These are phyloP conservation scores for Mimachlamys varia DNA, from an alignment of 2,888 invertebrate species.

Conservation along the genomic window DNA sequence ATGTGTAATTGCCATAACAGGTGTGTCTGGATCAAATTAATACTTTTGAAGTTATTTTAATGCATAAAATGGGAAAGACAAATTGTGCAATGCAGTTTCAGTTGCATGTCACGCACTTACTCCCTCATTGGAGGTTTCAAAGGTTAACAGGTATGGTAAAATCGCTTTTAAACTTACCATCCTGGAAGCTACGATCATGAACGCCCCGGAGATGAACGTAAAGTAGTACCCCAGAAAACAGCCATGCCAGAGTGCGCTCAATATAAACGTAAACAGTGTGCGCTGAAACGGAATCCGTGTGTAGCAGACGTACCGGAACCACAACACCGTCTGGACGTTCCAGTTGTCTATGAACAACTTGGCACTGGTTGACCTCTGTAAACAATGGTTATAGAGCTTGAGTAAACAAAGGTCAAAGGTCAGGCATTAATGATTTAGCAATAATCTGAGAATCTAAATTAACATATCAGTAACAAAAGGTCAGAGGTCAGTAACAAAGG, in stretches of 20 bases:
- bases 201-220: constrained; percentile 95
- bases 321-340: constrained; percentile 97
- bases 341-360: constrained; percentile 93
- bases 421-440: no score
- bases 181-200: constrained; percentile 93
- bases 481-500: no score
- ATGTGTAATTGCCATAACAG: no score
- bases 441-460: background rate
- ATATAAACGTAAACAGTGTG: constrained; percentile 82
- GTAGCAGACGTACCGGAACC: constrained; percentile 95
- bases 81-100: no score
- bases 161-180: constrained; percentile 84
- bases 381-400: background rate
- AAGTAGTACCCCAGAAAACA: constrained; percentile 88
- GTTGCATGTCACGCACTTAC: no score
- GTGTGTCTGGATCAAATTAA: no score
- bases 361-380: constrained; percentile 89
- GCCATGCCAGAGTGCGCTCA: constrained; percentile 93
- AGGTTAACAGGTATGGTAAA: no score
- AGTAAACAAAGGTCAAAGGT: background rate
- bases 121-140: no score
- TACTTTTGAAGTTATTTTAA: no score
- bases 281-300: constrained; percentile 90
- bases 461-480: no score
- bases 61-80: no score